These are phyloP conservation scores for Rhagonycha fulva DNA, from an alignment of 2,888 invertebrate genomes.

Conservation along the genomic window DNA sequence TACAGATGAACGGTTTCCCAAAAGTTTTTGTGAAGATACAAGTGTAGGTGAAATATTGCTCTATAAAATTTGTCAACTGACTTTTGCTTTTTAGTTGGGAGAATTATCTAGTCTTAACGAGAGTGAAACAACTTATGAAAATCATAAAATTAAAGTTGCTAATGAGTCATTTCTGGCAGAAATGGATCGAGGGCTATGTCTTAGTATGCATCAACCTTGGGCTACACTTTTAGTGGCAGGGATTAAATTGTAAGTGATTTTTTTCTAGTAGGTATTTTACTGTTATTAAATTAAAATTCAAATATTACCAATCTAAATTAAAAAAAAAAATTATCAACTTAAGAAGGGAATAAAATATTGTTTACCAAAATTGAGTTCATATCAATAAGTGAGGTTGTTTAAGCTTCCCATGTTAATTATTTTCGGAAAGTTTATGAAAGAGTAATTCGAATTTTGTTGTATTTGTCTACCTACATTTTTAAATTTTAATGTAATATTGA, in stretches of 20 bases:
- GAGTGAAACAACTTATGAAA: slow-evolving; percentile 7
- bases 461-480: no score
- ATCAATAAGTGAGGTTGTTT: no score
- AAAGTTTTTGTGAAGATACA: slow-evolving; percentile 34
- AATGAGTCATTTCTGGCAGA: slow-evolving; percentile 49
- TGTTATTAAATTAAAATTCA: no score
- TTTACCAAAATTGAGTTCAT: no score
- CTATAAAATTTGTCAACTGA: background rate
- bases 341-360: no score
- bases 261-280: background rate
- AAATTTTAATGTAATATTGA: no score
- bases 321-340: no score
- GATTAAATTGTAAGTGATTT: slow-evolving; percentile 75
- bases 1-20: slow-evolving; percentile 38
- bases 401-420: no score
- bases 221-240: slow-evolving; percentile 91
- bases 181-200: slow-evolving; percentile 72
- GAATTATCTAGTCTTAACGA: background rate
- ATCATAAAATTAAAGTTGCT: slow-evolving; percentile 39
- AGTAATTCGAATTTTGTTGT: no score
- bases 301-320: no score
- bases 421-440: no score
- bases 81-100: background rate
- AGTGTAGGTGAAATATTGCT: background rate
- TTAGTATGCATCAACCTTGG: slow-evolving; percentile 97